Base-by-base conservation (phyloP, 2,888 invertebrate genomes). In the Lydus trimaculatus region DNA sequence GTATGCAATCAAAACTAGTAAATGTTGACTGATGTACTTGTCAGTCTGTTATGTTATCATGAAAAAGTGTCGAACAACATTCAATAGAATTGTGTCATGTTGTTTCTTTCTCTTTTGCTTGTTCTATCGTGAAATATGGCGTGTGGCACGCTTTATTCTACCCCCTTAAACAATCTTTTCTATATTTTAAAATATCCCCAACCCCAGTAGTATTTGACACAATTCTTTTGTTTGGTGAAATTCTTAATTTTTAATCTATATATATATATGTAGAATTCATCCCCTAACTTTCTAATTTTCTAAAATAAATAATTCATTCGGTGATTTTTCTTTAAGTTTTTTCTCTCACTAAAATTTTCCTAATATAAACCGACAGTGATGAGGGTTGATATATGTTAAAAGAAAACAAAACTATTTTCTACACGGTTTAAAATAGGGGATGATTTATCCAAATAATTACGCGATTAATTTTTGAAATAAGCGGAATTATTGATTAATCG, bases 11-110 rank as follows among this genome's bases (percentile, higher is more conserved):
- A 83, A 79, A 52, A 79, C 79, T 78, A 76, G 82, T 80, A 84
- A 84, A 84, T 84, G 83, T 84, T 84, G 83, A 84, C 84, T 82
- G 80, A 84, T 83, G 84, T 83, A 83, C 84, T 84, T 83, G 83
- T 84, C 84, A 83, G 80, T 78, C 78, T 81, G 82, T 81, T 79
- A 78, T n/a, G n/a, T 3, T 17, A n/a, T 43, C 17, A 17, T 17
- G n/a, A n/a, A 74, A 76, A 76, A 73, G 75, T 76, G 76, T 75
- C 36, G 25, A n/a, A 52, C 56, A 28, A 28, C 52, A 52, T 52
- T 43, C 36, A 20, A 17, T 15, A 43, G 60, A 59, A 80, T 79
- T 80, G 79, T 76, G 76, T 76, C 81, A 80, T 81, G 82, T 80
- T 81, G n/a, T n/a, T 78, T 81, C 73, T 81, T 81, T 80, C 81